phyloP scores from a whole-genome alignment of 2,113 vertebrate species.

The Peromyscus polionotus region DNA sequence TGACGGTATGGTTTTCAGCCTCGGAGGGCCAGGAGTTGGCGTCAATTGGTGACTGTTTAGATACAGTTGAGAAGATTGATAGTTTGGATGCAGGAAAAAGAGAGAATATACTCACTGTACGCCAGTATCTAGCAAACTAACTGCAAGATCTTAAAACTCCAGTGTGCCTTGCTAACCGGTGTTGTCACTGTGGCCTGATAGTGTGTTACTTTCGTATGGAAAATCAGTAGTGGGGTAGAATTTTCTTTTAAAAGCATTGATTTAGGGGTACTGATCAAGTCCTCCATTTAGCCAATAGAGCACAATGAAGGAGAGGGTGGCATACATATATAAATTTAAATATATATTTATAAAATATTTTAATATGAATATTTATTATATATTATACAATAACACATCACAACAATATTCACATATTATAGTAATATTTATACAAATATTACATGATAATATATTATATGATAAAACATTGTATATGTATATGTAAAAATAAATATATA shows the following conservation, averaged over 20 bases:
- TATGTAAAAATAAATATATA: too few species aligned
- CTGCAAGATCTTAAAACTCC: background rate
- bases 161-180: background rate
- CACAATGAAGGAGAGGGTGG: background rate
- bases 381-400: too few species aligned
- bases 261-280: background rate
- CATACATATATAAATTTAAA: too few species aligned
- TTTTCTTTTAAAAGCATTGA: constrained; percentile 47
- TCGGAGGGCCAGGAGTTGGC: background rate
- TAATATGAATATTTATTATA: too few species aligned
- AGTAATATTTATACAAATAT: too few species aligned
- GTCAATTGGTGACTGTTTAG: background rate
- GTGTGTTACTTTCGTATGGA: background rate
- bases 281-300: background rate
- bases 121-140: background rate
- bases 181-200: background rate
- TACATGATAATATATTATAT: too few species aligned
- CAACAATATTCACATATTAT: too few species aligned
- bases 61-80: background rate
- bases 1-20: background rate
- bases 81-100: background rate
- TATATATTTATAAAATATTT: too few species aligned
- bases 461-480: too few species aligned
- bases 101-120: background rate
- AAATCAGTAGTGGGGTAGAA: background rate